Base-by-base conservation (phyloP, 2,888 invertebrate genomes). In the Dioctria rufipes region DNA sequence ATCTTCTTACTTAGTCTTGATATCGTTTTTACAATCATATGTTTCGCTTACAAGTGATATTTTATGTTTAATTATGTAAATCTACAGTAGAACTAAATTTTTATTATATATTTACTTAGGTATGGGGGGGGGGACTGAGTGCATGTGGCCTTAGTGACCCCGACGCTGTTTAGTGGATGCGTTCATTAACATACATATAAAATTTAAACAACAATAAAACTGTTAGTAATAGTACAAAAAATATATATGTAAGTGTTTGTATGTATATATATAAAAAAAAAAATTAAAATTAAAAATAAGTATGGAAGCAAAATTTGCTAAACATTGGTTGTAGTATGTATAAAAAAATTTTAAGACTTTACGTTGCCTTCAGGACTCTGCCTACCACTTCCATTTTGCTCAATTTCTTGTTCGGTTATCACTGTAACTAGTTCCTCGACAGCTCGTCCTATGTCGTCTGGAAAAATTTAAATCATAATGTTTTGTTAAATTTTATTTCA, bases 401-500 rank as follows among this genome's bases (percentile, higher is more conserved):
- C 89, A 83, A 88, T 88, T 85, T 92, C 92, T 86, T 96, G 96
- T 86, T 96, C 94, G 63, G 94, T 95, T 93, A 97, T 96, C 78
- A 95, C 96, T 66, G 95, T 95, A 83, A 97, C 97, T 86, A 97
- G 91, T 86, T 95, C 94, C 86, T 96, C 95, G 84, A 97, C 95
- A 81, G 96, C 96, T 89, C 94, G 93, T 81, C 95, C 95, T 84
- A 97, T 91, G 89, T 96, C 95, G 88, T 95, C 95, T 93, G 91
- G 69, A 90, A 90, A 86, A 84, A 83, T 25, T 25, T 25, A 25
- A 25, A 25, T 25, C 25, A 25, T 25, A 25, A 25, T 25, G 0
- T 25, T 25, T 25, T 25, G 25, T 25, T 25, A 25, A 25, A 25
- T 25, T 25, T 25, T 25, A 25, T 25, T 25, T 25, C 2, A 25